phyloP scores from a whole-genome alignment of 2,797 vertebrate genomes.

The Microhierax caerulescens region DNA sequence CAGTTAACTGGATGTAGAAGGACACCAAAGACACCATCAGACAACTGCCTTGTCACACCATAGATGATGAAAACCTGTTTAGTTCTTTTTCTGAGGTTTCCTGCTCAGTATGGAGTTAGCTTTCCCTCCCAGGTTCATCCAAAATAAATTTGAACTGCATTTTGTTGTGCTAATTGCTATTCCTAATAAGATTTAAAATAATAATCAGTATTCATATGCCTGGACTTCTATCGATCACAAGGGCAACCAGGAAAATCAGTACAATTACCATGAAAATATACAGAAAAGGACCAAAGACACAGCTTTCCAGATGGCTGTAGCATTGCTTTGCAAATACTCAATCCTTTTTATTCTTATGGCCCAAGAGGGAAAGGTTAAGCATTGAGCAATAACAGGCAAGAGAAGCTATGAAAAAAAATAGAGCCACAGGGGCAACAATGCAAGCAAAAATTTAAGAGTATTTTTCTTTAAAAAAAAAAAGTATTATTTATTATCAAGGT shows the following conservation, averaged over 20 bases:
- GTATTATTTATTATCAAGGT: too few relatives aligned
- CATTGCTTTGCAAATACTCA: not conserved
- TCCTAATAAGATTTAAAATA: not conserved
- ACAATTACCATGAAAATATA: not conserved
- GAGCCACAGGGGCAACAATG: not conserved
- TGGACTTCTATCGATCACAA: not conserved
- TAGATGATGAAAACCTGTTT: not conserved
- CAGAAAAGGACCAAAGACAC: not conserved
- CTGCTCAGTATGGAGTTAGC: not conserved
- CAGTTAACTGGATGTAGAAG: not conserved
- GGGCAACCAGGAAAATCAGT: not conserved
- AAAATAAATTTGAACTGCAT: not conserved
- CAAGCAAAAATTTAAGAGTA: not conserved
- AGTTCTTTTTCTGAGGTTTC: not conserved
- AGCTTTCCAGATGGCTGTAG: not conserved
- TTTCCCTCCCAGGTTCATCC: not conserved
- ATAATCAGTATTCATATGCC: not conserved
- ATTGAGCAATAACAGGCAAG: not conserved
- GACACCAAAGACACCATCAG: not conserved
- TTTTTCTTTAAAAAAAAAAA: not conserved
- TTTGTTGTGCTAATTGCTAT: not conserved
- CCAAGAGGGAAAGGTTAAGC: not conserved
- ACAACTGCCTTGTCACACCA: not conserved
- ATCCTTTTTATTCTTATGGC: not conserved
- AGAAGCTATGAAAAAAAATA: not conserved